A percentile compares a stretch with the other conserved stretches of the same genome.
Conservation (phyloP, 2,797 vertebrate species). For the Sebastes nivosus region DNA sequence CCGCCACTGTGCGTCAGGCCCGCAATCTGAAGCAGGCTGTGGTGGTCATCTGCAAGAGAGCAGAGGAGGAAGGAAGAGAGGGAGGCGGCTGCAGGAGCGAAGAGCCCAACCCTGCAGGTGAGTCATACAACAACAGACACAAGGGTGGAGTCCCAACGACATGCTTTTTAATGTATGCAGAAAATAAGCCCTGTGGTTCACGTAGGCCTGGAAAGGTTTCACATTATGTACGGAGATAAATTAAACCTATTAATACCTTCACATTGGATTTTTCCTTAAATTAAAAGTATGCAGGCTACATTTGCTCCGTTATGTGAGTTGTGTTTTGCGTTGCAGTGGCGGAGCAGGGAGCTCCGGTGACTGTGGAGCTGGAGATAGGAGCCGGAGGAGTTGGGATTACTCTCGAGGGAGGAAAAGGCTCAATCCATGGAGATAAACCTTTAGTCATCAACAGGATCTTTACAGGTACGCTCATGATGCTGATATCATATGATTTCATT, state of each 20-base stretch:
- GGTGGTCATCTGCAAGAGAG: conserved; percentile 86
- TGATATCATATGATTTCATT: background rate
- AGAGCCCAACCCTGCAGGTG: conserved; percentile 52
- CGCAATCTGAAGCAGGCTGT: conserved; percentile 88
- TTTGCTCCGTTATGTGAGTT: background rate
- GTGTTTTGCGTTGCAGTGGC: conserved; percentile 53
- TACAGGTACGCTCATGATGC: conserved; percentile 78
- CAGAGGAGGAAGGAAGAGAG: conserved; percentile 52
- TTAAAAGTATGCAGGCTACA: background rate
- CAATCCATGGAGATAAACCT: conserved; percentile 91
- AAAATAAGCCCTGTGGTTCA: background rate
- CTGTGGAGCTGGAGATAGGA: conserved; percentile 87
- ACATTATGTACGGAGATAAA: background rate
- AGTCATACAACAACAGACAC: background rate
- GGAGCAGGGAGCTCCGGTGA: conserved; percentile 67
- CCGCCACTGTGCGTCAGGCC: conserved; percentile 86
- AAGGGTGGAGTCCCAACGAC: background rate
- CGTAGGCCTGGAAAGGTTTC: background rate
- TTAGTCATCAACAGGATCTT: conserved; percentile 90
- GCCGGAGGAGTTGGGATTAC: conserved; percentile 92
- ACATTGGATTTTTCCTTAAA: background rate
- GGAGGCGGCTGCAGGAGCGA: background rate
- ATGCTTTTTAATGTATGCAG: no score
- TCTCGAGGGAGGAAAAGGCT: conserved; percentile 93
- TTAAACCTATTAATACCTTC: background rate